A percentile compares a stretch with the other conserved stretches of the same genome.
phyloP scores from a whole-genome alignment of 2,113 vertebrate species.

The Dromas ardeola region DNA sequence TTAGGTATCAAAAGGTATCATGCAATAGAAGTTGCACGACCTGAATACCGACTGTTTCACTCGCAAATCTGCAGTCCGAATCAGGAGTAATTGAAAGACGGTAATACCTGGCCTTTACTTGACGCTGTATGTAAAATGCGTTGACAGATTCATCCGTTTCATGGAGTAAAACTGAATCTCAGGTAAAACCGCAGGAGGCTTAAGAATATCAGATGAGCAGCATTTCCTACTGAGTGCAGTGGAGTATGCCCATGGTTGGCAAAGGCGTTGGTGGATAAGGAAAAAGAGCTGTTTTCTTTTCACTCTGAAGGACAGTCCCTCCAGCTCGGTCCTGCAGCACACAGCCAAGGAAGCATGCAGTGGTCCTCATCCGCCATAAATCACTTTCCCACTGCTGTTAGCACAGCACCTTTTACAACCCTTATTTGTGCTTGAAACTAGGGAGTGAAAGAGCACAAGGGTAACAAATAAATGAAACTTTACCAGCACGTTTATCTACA shows the following conservation, averaged over 20 bases:
- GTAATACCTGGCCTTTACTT: background rate
- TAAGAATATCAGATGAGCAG: background rate
- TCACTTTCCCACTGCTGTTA: background rate
- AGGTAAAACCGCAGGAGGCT: background rate
- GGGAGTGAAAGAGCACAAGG: background rate
- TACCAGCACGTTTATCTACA: background rate
- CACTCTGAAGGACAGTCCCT: background rate
- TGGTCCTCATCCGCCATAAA: background rate
- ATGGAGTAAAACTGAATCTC: background rate
- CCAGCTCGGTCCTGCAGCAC: background rate
- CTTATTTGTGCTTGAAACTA: background rate
- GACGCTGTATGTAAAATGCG: background rate
- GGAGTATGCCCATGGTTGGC: fast-evolving
- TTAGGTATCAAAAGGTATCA: background rate
- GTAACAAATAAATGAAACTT: background rate
- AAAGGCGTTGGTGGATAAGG: background rate
- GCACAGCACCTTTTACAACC: background rate
- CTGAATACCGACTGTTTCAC: background rate
- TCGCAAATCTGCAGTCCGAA: background rate
- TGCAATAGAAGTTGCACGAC: background rate
- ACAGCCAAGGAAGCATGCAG: background rate
- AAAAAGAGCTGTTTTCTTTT: background rate
- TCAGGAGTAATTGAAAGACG: background rate
- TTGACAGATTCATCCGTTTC: background rate
- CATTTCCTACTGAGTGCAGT: background rate